Base-by-base conservation (phyloP, 2,888 invertebrate genomes). In the Liposcelis brunnea region DNA sequence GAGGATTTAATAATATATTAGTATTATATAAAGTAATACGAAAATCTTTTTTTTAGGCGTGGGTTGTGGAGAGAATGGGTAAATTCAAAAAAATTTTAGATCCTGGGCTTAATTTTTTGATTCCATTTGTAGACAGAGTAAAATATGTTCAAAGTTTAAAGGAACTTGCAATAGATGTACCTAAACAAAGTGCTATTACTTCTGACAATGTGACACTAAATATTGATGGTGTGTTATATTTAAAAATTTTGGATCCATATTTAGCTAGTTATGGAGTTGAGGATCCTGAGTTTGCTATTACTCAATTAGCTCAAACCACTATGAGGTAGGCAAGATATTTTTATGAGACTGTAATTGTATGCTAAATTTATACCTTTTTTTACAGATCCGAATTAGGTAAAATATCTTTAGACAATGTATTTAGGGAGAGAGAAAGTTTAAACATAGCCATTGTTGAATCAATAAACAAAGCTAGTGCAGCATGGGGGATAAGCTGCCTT, bases 161-260 rank as follows among this genome's bases (percentile, higher is more conserved):
- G 62, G 98, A 99, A 82, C 89, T 98, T 54, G 95, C 98, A 1
- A 97, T 98, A 56, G 97, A 97, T 68, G 91, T 98, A 46, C 98
- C 98, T 1, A 86, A 97, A 61, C 98, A 98, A 64, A 90, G 90
- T 63, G 98, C 98, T 15, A 95, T 98, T 55, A 95, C 97, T 12
- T 75, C 59, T 73, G 98, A 98, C 64, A 98, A 98, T 69, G 98
- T 99, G 0, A 93, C 90, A 0, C 66, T 98, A 46, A 84, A 80
- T 57, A 89, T 98, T 57, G 98, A 99, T 67, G 98, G 97, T 48
- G 95, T 99, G 2, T 68, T 98, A 43, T 98, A 97, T 64, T 72
- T 99, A 47, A 72, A 87, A 58, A 86, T 99, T 53, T 71, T 86
- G 47, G 86, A 99, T 66, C 84, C 98, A 1, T 97, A 93, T 62